phyloP scores from a whole-genome alignment of 2,888 invertebrate genomes.

The Dynastes hyllus region DNA sequence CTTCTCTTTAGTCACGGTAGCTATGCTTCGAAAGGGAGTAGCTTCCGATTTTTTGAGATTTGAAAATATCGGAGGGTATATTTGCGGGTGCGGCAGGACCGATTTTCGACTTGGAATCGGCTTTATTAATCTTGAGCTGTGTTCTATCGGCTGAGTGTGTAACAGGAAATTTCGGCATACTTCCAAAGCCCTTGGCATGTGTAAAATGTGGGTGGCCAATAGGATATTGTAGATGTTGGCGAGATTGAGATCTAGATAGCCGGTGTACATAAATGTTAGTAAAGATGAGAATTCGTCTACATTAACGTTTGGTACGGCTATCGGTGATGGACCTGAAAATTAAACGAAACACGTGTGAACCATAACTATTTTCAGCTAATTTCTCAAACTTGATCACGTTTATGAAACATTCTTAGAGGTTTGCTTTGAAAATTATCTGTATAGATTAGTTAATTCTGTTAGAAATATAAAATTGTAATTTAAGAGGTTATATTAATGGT shows the following conservation, averaged over 20 bases:
- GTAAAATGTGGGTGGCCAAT: conserved; percentile 81
- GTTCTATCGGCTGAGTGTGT: conserved; percentile 70
- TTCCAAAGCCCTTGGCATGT: conserved; percentile 83
- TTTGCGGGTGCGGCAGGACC: conserved; percentile 63
- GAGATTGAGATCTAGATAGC: conserved; percentile 79
- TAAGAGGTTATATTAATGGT: no score
- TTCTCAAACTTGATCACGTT: no score
- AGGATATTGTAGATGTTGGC: conserved; percentile 83
- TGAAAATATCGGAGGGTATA: conserved; percentile 59
- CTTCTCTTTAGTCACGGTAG: conserved; percentile 36
- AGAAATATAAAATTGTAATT: no score
- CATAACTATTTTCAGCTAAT: no score
- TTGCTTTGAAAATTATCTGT: no score
- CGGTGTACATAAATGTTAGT: conserved; percentile 84
- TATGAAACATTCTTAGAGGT: no score
- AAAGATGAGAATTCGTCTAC: conserved; percentile 79
- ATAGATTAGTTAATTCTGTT: no score
- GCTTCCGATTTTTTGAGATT: conserved; percentile 66
- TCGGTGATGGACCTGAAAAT: conserved; percentile 64
- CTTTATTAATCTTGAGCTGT: conserved; percentile 67
- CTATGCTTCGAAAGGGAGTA: conserved; percentile 64
- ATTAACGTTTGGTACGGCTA: conserved; percentile 75
- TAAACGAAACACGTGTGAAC: not conserved
- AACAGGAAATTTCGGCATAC: conserved; percentile 79
- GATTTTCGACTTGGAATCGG: conserved; percentile 74